Percentiles rank a stretch among this genome's conserved stretches.
These are phyloP conservation scores for Steinernema feltiae DNA, from an alignment of 1,140 invertebrate genomes.

Conservation along the genomic window DNA sequence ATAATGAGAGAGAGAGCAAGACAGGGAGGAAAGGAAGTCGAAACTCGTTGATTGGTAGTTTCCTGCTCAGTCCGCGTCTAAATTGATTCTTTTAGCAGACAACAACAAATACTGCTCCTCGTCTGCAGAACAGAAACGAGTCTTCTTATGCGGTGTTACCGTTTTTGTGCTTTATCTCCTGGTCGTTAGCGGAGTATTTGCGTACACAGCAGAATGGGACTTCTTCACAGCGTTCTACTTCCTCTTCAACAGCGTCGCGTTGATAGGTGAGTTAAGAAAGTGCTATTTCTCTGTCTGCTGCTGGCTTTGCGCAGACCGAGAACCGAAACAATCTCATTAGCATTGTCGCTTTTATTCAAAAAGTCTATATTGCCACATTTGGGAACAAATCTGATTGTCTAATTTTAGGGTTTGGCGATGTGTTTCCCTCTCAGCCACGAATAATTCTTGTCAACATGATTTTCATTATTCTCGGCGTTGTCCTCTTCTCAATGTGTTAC, in stretches of 20 bases:
- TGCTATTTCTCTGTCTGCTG: neutral
- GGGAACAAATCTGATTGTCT: no score
- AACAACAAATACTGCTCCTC: neutral
- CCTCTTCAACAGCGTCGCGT: constrained; percentile 49
- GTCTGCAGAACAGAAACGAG: constrained; percentile 42
- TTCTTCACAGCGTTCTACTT: constrained; percentile 54
- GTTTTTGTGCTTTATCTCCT: constrained; percentile 51
- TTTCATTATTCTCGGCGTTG: constrained; percentile 51
- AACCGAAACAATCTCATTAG: neutral
- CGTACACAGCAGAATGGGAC: constrained; percentile 36
- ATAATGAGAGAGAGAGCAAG: neutral
- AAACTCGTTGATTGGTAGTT: neutral
- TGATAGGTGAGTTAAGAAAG: constrained; percentile 38
- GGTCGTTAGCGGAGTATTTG: constrained; percentile 19
- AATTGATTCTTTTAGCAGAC: neutral
- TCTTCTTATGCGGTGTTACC: constrained; percentile 47
- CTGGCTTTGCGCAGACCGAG: neutral
- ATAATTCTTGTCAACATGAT: constrained; percentile 47
- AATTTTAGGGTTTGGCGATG: constrained; percentile 48
- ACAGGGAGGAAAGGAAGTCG: neutral
- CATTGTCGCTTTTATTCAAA: neutral
- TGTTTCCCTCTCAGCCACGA: constrained; percentile 44
- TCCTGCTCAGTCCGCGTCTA: constrained; percentile 14
- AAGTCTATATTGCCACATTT: no score
- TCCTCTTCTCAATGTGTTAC: constrained; percentile 55